Percentiles rank a stretch among this genome's conserved stretches.
Evolutionary conservation across 92 coral and sea anemone species (phyloP).

Genomic region (Isaurus tuberculatus): DNA sequence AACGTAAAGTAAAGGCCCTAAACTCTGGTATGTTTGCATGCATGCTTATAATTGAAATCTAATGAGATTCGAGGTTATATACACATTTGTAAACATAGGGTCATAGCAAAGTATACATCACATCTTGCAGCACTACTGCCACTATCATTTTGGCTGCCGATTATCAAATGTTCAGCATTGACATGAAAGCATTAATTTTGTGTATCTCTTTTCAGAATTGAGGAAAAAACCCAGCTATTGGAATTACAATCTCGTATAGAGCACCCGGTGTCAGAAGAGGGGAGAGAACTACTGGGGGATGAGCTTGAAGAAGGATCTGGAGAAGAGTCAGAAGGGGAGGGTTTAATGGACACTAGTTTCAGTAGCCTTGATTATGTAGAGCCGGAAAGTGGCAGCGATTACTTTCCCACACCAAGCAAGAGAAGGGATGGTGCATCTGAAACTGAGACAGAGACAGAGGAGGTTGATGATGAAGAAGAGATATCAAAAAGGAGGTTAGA

Average conservation of each 20-base stretch:
- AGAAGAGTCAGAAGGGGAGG: conserved; percentile 27
- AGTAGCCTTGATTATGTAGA: conserved; percentile 21
- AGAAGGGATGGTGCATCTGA: conserved; percentile 19
- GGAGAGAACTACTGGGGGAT: conserved; percentile 10
- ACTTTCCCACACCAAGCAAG: conserved; percentile 16
- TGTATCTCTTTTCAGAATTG: conserved; percentile 22
- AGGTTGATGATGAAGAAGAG: conserved; percentile 3
- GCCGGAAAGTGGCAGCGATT: conserved; percentile 18
- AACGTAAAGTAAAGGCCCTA: conserved; percentile 18
- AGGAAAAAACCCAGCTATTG: conserved; percentile 20
- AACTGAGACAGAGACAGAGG: conserved; percentile 24
- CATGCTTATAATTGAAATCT: conserved; percentile 8
- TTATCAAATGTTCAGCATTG: conserved; percentile 5
- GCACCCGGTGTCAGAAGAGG: conserved; percentile 14
- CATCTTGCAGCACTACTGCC: conserved; percentile 7
- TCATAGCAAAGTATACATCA: conserved; percentile 1
- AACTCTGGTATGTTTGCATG: conserved; percentile 22
- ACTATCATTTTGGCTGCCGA: conserved; percentile 5
- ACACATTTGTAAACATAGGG: conserved; percentile 11
- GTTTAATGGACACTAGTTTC: conserved; percentile 18
- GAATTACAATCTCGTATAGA: conserved; percentile 15
- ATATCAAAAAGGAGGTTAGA: conserved; percentile 15
- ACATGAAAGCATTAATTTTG: conserved; percentile 11
- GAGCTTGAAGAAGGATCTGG: conserved; percentile 9
- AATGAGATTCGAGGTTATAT: conserved; percentile 13